These are phyloP conservation scores for Takifugu bimaculatus DNA, from an alignment of 2,113 vertebrate genomes.

Conservation along the genomic window DNA sequence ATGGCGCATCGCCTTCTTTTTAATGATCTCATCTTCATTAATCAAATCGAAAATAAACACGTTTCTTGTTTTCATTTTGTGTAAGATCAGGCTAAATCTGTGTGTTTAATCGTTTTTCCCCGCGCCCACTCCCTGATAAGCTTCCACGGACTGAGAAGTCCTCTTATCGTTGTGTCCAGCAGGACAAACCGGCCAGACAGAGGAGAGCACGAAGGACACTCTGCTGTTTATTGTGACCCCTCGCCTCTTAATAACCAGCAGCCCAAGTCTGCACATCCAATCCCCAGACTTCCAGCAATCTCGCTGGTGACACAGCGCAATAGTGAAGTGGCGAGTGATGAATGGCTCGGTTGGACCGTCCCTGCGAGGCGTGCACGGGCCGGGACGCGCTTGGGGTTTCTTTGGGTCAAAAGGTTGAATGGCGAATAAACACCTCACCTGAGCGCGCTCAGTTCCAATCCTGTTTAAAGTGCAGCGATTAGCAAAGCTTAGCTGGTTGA, in stretches of 20 bases:
- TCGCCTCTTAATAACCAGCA: slow-evolving; percentile 44
- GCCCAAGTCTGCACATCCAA: slow-evolving; percentile 38
- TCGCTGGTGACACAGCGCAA: slow-evolving; percentile 37
- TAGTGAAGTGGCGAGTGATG: slow-evolving; percentile 39
- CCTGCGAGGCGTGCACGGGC: slow-evolving; percentile 12
- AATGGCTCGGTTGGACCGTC: slow-evolving; percentile 41
- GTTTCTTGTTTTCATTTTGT: neutral
- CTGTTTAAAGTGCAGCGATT: slow-evolving; percentile 59
- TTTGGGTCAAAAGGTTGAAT: slow-evolving; percentile 3
- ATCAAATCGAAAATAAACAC: neutral
- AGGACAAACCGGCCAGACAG: slow-evolving; percentile 27
- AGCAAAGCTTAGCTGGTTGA: slow-evolving; percentile 59
- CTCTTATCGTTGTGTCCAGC: slow-evolving; percentile 35
- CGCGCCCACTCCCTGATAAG: slow-evolving; percentile 29
- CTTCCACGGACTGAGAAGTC: slow-evolving; percentile 23
- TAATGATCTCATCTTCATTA: neutral
- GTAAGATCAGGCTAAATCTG: neutral
- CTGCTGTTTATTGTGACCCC: slow-evolving; percentile 20
- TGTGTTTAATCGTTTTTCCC: slow-evolving; percentile 11
- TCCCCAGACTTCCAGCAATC: slow-evolving; percentile 38
- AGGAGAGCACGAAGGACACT: slow-evolving; percentile 6
- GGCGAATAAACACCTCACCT: slow-evolving; percentile 60
- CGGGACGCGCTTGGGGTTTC: neutral
- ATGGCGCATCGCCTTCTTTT: neutral
- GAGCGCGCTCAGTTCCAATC: slow-evolving; percentile 37